Conservation (phyloP, 2,797 vertebrate genomes). For the Oreortyx pictus region DNA sequence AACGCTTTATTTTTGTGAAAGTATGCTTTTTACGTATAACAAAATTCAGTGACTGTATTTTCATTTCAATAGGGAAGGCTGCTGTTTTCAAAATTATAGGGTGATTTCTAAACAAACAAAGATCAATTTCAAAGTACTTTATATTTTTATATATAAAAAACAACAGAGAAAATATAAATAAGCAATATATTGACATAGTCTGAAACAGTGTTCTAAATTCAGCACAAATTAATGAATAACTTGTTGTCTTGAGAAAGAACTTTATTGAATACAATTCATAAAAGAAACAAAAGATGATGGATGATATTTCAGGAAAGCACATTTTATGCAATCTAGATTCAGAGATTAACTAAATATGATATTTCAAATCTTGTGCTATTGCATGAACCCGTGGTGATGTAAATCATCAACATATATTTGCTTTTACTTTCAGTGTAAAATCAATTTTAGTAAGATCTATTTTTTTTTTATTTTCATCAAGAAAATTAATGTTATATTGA, state of each 20-base stretch:
- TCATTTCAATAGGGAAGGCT: not conserved
- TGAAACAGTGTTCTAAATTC: not conserved
- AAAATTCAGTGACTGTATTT: not conserved
- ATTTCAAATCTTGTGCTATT: not conserved
- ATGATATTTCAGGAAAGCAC: not conserved
- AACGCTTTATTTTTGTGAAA: not conserved
- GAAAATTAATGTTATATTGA: not conserved
- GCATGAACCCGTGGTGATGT: not conserved
- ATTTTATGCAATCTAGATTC: not conserved
- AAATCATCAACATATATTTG: not conserved
- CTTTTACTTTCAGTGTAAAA: not conserved
- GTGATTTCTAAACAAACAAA: not conserved
- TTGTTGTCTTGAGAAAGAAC: not conserved
- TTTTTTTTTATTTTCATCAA: not conserved
- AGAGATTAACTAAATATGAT: not conserved
- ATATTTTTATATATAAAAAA: not conserved
- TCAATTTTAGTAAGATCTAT: not conserved
- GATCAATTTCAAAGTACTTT: not conserved
- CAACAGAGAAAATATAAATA: not conserved
- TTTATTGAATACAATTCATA: not conserved
- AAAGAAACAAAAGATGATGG: not conserved
- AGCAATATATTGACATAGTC: not conserved
- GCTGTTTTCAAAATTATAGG: not conserved
- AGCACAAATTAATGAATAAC: not conserved
- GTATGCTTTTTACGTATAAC: not conserved